A percentile compares a stretch with the other conserved stretches of the same genome.
phyloP scores from a whole-genome alignment of 2,888 invertebrate species.

The Ashinkailepas kermadecensis region DNA sequence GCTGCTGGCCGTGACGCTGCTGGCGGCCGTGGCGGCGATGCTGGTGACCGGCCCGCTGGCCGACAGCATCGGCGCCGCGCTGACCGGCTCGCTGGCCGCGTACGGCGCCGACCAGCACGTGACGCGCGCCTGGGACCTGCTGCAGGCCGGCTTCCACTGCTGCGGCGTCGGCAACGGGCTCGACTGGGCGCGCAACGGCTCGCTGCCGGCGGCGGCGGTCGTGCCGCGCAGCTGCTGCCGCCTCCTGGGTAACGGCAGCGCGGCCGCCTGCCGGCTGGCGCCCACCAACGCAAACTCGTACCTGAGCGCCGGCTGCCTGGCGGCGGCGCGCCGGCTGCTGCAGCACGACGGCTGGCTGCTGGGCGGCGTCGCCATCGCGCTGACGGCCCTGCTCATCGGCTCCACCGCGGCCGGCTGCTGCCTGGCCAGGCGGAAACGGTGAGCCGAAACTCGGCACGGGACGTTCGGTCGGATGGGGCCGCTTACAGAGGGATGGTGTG shows the following conservation, averaged over 20 bases:
- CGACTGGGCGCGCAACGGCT: background rate
- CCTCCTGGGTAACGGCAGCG: background rate
- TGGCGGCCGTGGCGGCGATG: background rate
- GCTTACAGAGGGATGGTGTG: no score
- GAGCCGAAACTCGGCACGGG: background rate
- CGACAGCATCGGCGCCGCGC: background rate
- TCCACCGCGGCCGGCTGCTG: background rate
- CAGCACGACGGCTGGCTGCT: background rate
- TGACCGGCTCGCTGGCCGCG: background rate
- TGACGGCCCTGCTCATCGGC: background rate
- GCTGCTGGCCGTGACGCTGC: background rate
- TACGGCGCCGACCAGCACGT: background rate
- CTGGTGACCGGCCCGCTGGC: background rate
- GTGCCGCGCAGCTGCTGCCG: background rate
- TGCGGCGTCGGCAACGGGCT: background rate
- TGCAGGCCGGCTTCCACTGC: constrained; percentile 9
- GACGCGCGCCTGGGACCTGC: background rate
- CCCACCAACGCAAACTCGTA: background rate
- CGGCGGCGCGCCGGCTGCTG: background rate
- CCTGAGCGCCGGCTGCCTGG: background rate
- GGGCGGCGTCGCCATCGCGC: background rate
- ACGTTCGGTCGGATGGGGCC: no score
- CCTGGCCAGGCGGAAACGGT: background rate
- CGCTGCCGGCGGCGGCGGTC: background rate
- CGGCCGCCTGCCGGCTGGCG: background rate